A percentile compares a stretch with the other conserved stretches of the same genome.
These are phyloP conservation scores for Penelope pileata DNA, from an alignment of 2,113 vertebrate species.

Conservation along the genomic window DNA sequence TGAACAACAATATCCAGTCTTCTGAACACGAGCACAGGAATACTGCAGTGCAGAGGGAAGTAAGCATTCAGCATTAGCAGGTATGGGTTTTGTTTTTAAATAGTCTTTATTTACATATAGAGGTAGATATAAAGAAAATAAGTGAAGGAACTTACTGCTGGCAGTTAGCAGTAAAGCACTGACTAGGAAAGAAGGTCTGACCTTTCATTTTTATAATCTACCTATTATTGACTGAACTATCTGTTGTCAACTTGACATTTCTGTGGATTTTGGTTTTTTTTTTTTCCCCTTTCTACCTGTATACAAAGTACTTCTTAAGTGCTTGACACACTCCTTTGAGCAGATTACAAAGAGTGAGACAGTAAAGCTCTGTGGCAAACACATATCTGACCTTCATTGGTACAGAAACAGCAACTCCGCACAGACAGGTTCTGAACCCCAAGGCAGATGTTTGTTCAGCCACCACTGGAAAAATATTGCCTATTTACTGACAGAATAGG, in stretches of 20 bases:
- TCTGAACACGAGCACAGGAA: neutral
- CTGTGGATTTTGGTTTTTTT: neutral
- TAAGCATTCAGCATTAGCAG: neutral
- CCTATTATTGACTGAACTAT: neutral
- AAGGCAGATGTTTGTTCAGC: neutral
- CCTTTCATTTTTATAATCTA: neutral
- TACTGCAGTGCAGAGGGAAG: neutral
- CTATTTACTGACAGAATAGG: neutral
- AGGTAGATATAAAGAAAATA: neutral
- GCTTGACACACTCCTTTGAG: neutral
- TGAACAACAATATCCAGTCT: neutral
- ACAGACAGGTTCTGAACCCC: neutral
- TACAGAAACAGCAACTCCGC: neutral
- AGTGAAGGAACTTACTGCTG: neutral
- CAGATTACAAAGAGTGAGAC: neutral
- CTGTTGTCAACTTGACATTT: neutral
- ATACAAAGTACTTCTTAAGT: neutral
- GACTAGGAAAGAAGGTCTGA: neutral
- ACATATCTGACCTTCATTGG: neutral
- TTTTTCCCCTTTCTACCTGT: neutral
- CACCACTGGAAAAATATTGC: neutral
- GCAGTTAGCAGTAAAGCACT: neutral
- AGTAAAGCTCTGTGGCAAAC: neutral
- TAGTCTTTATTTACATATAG: neutral
- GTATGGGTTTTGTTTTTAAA: neutral